Base-by-base conservation (phyloP, 2,888 invertebrate genomes). In the Orthosia gothica region DNA sequence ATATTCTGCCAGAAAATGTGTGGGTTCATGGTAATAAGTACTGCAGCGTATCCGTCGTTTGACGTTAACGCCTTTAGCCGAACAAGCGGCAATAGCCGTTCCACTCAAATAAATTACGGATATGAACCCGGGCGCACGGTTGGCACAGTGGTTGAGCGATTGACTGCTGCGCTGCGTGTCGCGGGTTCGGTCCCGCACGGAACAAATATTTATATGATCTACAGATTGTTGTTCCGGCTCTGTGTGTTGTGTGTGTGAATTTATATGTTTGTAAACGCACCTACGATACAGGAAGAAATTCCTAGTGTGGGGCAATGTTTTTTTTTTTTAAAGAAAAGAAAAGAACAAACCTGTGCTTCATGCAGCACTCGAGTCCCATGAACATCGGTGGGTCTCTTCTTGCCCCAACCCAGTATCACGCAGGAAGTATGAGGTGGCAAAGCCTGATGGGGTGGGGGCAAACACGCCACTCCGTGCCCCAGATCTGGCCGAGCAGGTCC, bases 351-450 rank as follows among this genome's bases (percentile, higher is more conserved):
- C 95, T 98, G 98, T 23, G 99, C 99, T 95, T 99, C 99, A 87
- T 99, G 98, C 32, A 99, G 96, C 16, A 98, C 97, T 87, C 98
- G 97, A 0, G 99, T 98, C 18, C 99, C 99, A 86, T 98, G 98
- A 12, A 97, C 97, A 89, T 99, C 98, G 0, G 97, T 97, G 67
- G 98, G 97, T 59, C 97, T 97, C 70, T 98, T 97, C 94, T 99
- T 99, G 23, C 99, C 99, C 99, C 99, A 99, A 1, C 99, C 99
- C 76, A 99, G 97, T 79, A 99, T 99, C 2, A 98, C 98, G 91
- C 99, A 99, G 49, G 97, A 96, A 47, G 93, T 97, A 94, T 95
- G 97, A 7, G 97, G 96, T 0, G 98, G 97, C 71, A 98, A 95
- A 0, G 97, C 95, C 88, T 98, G 98, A 69, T 96, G 96, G 4